A percentile compares a stretch with the other conserved stretches of the same genome.
Evolutionary conservation across 2,113 vertebrate species (phyloP).

Genomic region (Globicephala melas): DNA sequence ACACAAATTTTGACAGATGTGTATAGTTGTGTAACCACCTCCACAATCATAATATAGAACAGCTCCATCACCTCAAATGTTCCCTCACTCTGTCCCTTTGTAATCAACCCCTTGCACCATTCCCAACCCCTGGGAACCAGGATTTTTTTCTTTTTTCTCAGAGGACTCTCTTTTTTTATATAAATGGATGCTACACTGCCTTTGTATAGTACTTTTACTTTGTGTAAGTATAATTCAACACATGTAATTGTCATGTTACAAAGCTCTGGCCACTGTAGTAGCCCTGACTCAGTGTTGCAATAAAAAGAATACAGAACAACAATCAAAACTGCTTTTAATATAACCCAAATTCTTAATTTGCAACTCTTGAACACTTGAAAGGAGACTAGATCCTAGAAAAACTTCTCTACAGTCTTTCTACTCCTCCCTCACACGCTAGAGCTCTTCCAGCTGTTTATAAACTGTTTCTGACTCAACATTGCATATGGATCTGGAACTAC

Average conservation of each 20-base stretch:
- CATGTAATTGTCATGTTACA: neutral
- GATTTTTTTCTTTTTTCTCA: neutral
- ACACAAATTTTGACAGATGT: neutral
- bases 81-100: no score
- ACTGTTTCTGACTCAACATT: neutral
- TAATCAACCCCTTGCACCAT: neutral
- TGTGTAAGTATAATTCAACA: neutral
- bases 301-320: neutral
- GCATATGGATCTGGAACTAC: neutral
- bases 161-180: neutral
- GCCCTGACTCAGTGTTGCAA: neutral
- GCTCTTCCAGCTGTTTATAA: neutral
- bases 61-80: neutral
- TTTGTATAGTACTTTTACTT: neutral
- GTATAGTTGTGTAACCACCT: neutral
- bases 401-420: neutral
- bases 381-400: neutral
- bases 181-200: neutral
- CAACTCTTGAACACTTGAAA: neutral
- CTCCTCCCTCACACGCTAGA: neutral
- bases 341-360: neutral
- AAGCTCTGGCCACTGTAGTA: neutral
- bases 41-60: neutral
- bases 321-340: neutral
- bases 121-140: neutral